A percentile compares a stretch with the other conserved stretches of the same genome.
phyloP scores from a whole-genome alignment of 2,113 vertebrate genomes.

The Arothron firmamentum region DNA sequence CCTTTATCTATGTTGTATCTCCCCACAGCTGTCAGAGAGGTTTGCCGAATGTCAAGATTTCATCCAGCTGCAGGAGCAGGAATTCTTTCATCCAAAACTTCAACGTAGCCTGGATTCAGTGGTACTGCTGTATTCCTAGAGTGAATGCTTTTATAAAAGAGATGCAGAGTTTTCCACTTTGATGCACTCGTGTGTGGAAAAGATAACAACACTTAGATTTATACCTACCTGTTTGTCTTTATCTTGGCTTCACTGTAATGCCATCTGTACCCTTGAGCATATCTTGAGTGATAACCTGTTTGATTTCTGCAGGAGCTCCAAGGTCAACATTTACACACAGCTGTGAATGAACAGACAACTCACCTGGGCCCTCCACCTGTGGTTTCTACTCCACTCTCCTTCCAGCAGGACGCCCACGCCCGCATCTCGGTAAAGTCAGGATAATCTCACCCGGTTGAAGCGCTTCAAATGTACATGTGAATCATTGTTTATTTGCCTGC shows the following conservation, averaged over 20 bases:
- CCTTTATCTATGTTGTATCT: conserved; percentile 4
- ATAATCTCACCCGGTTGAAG: conserved; percentile 24
- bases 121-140: conserved; percentile 53
- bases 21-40: conserved; percentile 77
- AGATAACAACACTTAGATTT: not conserved
- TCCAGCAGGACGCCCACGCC: conserved; percentile 41
- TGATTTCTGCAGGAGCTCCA: conserved; percentile 75
- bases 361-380: conserved; percentile 19
- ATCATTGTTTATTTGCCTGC: conserved; percentile 49
- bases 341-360: conserved; percentile 35
- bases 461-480: conserved; percentile 21
- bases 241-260: conserved; percentile 2
- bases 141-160: no score
- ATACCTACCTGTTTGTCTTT: not conserved
- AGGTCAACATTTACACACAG: conserved; percentile 62
- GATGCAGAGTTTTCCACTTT: no score
- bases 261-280: not conserved
- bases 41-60: conserved; percentile 83
- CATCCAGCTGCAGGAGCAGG: conserved; percentile 82
- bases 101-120: conserved; percentile 81
- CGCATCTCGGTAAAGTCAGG: conserved; percentile 42
- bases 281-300: not conserved
- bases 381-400: conserved; percentile 31
- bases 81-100: conserved; percentile 77
- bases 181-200: not conserved